Percentiles rank a stretch among this genome's conserved stretches.
These are phyloP conservation scores for Drosophila mayaguana DNA, from an alignment of 2,888 invertebrate genomes.

Conservation along the genomic window DNA sequence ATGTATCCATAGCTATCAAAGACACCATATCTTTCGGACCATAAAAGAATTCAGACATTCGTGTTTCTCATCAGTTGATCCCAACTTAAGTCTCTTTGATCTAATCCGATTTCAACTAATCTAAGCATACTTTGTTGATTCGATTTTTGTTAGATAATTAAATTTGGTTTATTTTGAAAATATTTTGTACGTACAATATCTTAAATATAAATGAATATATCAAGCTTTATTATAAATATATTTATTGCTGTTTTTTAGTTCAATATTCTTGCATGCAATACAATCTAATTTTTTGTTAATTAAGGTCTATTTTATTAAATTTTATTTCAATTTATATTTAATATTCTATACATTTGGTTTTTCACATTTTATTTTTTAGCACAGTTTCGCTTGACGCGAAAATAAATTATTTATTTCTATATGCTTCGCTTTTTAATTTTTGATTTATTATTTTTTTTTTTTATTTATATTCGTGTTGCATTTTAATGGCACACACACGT, in stretches of 20 bases:
- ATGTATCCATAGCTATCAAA: background rate
- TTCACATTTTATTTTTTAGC: background rate
- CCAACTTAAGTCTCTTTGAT: too few species aligned
- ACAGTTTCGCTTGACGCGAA: background rate
- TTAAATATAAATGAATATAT: too few species aligned
- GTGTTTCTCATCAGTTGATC: background rate
- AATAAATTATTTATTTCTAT: constrained; percentile 20
- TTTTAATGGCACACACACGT: constrained; percentile 70
- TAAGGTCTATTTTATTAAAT: background rate
- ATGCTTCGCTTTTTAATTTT: constrained; percentile 29
- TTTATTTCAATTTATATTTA: background rate
- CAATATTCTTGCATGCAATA: too few species aligned
- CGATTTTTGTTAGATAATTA: too few species aligned
- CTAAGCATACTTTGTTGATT: too few species aligned
- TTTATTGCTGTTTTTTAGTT: too few species aligned
- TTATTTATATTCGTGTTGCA: constrained; percentile 70
- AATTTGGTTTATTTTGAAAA: too few species aligned
- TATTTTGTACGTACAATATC: too few species aligned
- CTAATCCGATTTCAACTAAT: too few species aligned
- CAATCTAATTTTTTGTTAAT: too few species aligned
- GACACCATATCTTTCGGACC: background rate
- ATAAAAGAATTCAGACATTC: too few species aligned
- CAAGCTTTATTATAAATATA: too few species aligned
- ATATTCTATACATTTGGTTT: background rate
- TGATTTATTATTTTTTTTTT: constrained; percentile 14